Evolutionary conservation across 92 coral and sea anemone genomes (phyloP).

Genomic region (Epizoanthus illoricatus): DNA sequence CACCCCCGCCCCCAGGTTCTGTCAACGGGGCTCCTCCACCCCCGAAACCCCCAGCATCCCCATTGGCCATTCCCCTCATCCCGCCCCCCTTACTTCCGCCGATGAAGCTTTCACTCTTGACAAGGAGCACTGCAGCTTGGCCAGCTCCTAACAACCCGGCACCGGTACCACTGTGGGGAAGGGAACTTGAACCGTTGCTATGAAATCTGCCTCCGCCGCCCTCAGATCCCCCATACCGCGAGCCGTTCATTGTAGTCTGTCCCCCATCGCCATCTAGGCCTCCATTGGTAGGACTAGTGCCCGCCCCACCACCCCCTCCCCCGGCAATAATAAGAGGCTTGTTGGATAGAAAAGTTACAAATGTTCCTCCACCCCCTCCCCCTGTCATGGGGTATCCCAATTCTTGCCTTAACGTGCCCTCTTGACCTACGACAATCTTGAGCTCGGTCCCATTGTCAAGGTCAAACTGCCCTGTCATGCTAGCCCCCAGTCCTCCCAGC

Average conservation of each 20-base stretch:
- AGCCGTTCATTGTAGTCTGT: slow-evolving; percentile 59
- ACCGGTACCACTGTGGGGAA: slow-evolving; percentile 24
- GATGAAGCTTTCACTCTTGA: slow-evolving; percentile 60
- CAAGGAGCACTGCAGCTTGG: slow-evolving; percentile 57
- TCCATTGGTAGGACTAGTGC: slow-evolving; percentile 22
- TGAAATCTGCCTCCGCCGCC: slow-evolving; percentile 67
- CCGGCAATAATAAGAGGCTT: slow-evolving; percentile 83
- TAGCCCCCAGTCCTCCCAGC: slow-evolving; percentile 86
- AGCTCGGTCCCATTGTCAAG: slow-evolving; percentile 58
- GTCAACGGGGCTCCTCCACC: slow-evolving; percentile 79
- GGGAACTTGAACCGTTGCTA: slow-evolving; percentile 10
- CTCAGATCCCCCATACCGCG: slow-evolving; percentile 61
- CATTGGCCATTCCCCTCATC: not conserved
- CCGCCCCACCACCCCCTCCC: slow-evolving; percentile 97
- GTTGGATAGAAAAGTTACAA: slow-evolving; percentile 61
- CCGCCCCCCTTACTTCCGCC: slow-evolving; percentile 79
- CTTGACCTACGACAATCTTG: slow-evolving; percentile 80
- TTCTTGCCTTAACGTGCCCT: slow-evolving; percentile 46
- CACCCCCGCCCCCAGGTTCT: slow-evolving; percentile 93
- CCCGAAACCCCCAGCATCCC: slow-evolving; percentile 81
- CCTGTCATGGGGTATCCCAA: slow-evolving; percentile 56
- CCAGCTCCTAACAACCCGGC: slow-evolving; percentile 61
- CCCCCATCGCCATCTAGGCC: slow-evolving; percentile 72
- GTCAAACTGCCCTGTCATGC: slow-evolving; percentile 69
- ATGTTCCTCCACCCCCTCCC: slow-evolving; percentile 99